Evolutionary conservation across 2,113 vertebrate species (phyloP).

Genomic region (Actinemys pallida): DNA sequence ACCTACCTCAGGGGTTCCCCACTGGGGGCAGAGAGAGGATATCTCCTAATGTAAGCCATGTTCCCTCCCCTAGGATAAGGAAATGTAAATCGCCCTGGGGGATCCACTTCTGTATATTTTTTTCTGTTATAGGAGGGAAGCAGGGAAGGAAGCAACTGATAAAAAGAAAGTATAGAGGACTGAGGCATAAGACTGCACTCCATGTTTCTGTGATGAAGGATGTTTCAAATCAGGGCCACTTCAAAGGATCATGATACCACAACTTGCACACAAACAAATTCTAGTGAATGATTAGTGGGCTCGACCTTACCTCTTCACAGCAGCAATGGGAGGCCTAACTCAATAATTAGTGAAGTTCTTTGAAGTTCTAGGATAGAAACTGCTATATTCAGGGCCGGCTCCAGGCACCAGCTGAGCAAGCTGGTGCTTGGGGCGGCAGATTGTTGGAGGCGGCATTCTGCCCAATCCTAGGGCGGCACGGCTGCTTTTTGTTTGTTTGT

Average conservation of each 20-base stretch:
- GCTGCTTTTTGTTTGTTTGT: too few relatives aligned
- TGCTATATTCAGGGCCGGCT: neutral
- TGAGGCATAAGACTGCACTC: neutral
- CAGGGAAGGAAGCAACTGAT: neutral
- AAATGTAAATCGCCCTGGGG: neutral
- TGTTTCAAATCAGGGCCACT: neutral
- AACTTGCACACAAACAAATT: neutral
- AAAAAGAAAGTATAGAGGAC: neutral
- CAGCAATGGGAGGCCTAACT: neutral
- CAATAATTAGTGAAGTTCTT: neutral
- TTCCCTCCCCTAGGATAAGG: neutral
- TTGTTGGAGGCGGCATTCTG: too few relatives aligned
- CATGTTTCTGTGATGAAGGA: neutral
- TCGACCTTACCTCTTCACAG: neutral
- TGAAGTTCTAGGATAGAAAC: neutral
- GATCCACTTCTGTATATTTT: neutral
- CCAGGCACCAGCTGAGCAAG: too few relatives aligned
- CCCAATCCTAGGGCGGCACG: too few relatives aligned
- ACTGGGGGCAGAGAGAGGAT: neutral
- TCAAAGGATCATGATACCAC: neutral
- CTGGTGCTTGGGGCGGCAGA: too few relatives aligned
- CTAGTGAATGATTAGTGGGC: neutral
- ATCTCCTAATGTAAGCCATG: neutral
- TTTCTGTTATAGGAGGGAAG: neutral
- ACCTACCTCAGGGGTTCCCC: accelerated